Base-by-base conservation (phyloP, 2,888 invertebrate species). In the Aphidoletes aphidimyza region DNA sequence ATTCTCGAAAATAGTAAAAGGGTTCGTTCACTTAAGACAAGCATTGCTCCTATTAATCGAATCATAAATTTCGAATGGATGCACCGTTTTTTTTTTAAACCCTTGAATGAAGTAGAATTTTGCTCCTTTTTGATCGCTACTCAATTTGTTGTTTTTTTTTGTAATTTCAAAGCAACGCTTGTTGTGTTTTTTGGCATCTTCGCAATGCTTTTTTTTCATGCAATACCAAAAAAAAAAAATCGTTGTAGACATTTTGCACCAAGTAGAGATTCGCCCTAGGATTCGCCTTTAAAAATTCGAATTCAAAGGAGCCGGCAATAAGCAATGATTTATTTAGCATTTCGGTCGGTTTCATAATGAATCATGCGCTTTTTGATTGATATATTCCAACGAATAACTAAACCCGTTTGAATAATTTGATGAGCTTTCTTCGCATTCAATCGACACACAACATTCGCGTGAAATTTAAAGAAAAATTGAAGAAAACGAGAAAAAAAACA, bases 51-150 rank as follows among this genome's bases (percentile, higher is more conserved):
- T 22, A 54, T 22, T 54, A 54, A 22, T 22, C 22, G 22, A 54
- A 47, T 19, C 2, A 22, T 54, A 22, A 9, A 22, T 54, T 22
- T 22, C 22, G 22, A 54, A 54, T 22, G 22, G 22, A 54, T 22
- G 22, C n/a, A 54, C n/a, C n/a, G n/a, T n/a, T n/a, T n/a, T n/a
- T n/a, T n/a, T 54, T 54, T 47, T 47, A 47, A 6, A 54, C 2
- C 6, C 30, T 69, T 69, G 54, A 54, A 19, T 69, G 69, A 69
- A 30, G 69, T 69, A 69, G 69, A 69, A 69, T 69, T 9, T 30
- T 69, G 69, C 69, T 69, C 69, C 26, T 69, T 69, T 47, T 69
- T 69, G 69, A 69, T 69, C 69, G 69, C 69, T 69, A 69, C n/a
- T 30, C 69, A 22, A 22, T 54, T n/a, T n/a, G n/a, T n/a, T n/a